These are phyloP conservation scores for Andrena hattorfiana DNA, from an alignment of 2,888 invertebrate genomes.

Conservation along the genomic window DNA sequence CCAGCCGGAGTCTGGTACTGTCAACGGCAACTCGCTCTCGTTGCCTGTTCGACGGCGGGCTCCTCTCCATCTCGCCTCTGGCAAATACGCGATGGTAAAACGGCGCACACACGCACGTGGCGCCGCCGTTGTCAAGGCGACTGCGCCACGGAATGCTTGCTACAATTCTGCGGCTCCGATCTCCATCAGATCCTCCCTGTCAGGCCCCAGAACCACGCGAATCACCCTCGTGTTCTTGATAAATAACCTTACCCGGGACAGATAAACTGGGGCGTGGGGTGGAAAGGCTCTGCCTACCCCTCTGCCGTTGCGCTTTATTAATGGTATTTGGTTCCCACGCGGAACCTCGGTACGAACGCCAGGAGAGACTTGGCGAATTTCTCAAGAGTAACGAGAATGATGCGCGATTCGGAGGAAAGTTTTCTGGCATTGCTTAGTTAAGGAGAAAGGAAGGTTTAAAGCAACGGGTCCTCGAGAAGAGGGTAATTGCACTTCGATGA, in stretches of 20 bases:
- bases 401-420: not conserved
- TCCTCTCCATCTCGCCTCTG: constrained; percentile 46
- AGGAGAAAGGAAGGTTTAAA: not conserved
- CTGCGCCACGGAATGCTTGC: constrained; percentile 78
- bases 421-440: too few relatives aligned
- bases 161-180: constrained; percentile 36
- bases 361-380: not conserved
- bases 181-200: constrained; percentile 27
- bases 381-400: not conserved
- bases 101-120: constrained; percentile 81
- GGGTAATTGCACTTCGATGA: not conserved
- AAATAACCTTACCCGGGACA: not conserved
- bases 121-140: constrained; percentile 81
- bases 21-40: constrained; percentile 22
- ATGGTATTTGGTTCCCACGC: not conserved
- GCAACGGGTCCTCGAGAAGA: not conserved
- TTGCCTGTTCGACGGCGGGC: constrained; percentile 33
- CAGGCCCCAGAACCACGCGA: constrained; percentile 14
- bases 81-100: constrained; percentile 33
- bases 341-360: not conserved
- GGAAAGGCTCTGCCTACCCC: too few relatives aligned
- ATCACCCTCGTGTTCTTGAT: constrained; percentile 7
- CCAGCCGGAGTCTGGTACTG: constrained; percentile 31
- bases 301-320: not conserved
- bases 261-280: not conserved